Base-by-base conservation (phyloP, 2,113 vertebrate species). In the Geothlypis trichas region DNA sequence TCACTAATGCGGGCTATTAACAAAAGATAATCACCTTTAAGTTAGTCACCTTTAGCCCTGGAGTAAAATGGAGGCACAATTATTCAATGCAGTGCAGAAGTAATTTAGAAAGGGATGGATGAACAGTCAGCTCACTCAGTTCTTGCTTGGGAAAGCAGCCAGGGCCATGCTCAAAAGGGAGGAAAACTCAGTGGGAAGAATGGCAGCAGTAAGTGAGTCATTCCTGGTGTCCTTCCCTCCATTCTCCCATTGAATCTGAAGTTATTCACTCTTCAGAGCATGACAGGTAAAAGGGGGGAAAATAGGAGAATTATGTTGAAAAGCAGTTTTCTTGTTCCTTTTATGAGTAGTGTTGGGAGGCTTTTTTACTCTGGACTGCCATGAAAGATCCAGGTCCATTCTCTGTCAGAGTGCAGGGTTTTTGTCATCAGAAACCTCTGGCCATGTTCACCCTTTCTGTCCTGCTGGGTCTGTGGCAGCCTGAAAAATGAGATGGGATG, bases 11-110 rank as follows among this genome's bases (percentile, higher is more conserved):
- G 52, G 81, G 88, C 93, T 93, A 96, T 97, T 97, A 97, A 96
- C 95, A 92, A 96, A 94, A 95, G 94, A 95, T 97, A 96, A 97
- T 97, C 91, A 93, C 95, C 92, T 94, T 87, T 94, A 95, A 96
- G 94, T 95, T 91, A 82, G 68, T 67, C 90, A 94, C 95, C 95
- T 97, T 94, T 97, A 90, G 86, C 90, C 94, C 90, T 26, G 51
- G 68, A 96, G 89, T 93, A 84, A 87, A 94, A 90, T 46, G 35
- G 88, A 96, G 71, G 84, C 44, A 51, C 95, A 88, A 90, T 96
- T 67, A 95, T 62, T 96, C 93, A 92, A 4, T 69, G 93, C 41
- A 71, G 84, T 59, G 47, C 80, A 71, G 58, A 84, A 82, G 81
- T 76, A 79, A 95, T 97, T 97, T 89, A 79, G 82, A 83, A 42